These are phyloP conservation scores for Solenopsis invicta DNA, from an alignment of 1,140 invertebrate species.

Conservation along the genomic window DNA sequence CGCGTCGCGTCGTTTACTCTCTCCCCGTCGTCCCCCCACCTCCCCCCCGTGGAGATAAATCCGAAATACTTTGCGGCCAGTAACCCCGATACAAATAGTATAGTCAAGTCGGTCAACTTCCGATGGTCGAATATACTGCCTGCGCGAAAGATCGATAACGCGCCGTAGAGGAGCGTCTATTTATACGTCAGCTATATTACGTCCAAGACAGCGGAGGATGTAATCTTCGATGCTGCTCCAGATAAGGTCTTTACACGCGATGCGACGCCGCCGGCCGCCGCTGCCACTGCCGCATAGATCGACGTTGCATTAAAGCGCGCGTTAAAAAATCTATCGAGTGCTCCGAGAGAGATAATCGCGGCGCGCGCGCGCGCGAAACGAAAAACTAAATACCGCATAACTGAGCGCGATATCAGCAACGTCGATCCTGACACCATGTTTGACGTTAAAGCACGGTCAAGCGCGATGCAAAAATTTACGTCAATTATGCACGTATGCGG, in stretches of 20 bases:
- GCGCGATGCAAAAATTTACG: not conserved
- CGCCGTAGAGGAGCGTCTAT: conserved; percentile 76
- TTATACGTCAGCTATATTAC: conserved; percentile 74
- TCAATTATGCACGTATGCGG: conserved; percentile 37
- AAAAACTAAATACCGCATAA: conserved; percentile 23
- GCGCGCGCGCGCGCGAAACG: too few relatives aligned
- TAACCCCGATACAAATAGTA: conserved; percentile 51
- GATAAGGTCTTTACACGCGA: conserved; percentile 68
- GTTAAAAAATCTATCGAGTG: conserved; percentile 8
- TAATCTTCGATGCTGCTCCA: conserved; percentile 70
- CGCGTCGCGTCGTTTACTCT: not conserved
- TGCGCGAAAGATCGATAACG: conserved; percentile 79
- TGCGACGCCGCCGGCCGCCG: not conserved
- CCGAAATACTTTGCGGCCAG: conserved; percentile 59
- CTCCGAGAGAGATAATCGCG: conserved; percentile 10
- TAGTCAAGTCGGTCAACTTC: conserved; percentile 78
- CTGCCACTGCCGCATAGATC: not conserved
- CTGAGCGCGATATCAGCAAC: not conserved
- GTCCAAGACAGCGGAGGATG: conserved; percentile 71
- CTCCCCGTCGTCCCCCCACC: not conserved
- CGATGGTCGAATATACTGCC: conserved; percentile 71
- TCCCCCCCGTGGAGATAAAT: conserved; percentile 16
- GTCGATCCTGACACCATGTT: conserved; percentile 4
- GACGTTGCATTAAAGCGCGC: not conserved
- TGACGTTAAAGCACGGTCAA: not conserved